These are phyloP conservation scores for Rhinichthys klamathensis DNA, from an alignment of 2,113 vertebrate species.

Conservation along the genomic window DNA sequence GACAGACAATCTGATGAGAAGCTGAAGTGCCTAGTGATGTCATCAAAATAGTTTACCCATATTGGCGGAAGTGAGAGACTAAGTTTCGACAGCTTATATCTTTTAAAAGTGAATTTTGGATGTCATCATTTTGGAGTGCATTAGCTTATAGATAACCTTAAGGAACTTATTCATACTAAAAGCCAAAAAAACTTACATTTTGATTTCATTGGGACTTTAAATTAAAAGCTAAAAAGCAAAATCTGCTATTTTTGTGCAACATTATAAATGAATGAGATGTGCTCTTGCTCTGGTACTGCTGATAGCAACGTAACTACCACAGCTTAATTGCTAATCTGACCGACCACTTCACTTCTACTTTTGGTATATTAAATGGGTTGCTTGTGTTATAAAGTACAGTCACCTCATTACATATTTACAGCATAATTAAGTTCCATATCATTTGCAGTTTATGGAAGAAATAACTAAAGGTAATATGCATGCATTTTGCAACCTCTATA, in stretches of 20 bases:
- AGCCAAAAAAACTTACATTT: not conserved
- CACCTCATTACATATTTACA: not conserved
- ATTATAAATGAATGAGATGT: not conserved
- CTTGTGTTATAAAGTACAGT: not conserved
- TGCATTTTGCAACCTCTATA: not conserved
- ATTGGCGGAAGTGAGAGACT: too few relatives aligned
- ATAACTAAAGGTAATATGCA: not conserved
- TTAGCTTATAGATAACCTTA: too few relatives aligned
- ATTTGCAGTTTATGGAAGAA: not conserved
- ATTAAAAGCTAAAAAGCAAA: not conserved
- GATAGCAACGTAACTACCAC: not conserved
- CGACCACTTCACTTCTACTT: not conserved
- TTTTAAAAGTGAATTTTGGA: too few relatives aligned
- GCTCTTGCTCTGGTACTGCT: not conserved
- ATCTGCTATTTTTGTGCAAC: not conserved
- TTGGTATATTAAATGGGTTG: not conserved
- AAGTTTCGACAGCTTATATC: too few relatives aligned
- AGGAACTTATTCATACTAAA: too few relatives aligned
- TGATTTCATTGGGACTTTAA: not conserved
- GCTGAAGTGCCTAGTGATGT: too few relatives aligned
- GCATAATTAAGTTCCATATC: not conserved
- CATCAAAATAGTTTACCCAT: too few relatives aligned
- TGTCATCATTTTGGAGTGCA: too few relatives aligned
- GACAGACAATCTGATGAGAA: too few relatives aligned
- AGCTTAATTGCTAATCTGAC: not conserved